A percentile compares a stretch with the other conserved stretches of the same genome.
Evolutionary conservation across 2,797 vertebrate genomes (phyloP).

Genomic region (Salarias fasciatus): DNA sequence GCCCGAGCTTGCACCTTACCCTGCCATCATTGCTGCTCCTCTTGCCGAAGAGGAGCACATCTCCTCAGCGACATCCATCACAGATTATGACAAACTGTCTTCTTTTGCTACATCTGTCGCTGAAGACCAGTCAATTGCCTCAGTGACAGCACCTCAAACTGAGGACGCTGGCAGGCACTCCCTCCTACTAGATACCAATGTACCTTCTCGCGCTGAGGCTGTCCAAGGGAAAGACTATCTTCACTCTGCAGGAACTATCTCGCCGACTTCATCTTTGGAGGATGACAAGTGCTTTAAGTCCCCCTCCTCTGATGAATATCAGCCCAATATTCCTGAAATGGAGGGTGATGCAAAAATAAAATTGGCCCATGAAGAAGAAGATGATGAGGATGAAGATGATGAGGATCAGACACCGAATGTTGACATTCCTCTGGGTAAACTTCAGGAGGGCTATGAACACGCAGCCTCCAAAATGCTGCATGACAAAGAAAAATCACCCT

Average conservation of each 20-base stretch:
- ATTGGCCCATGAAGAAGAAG: slow-evolving; percentile 80
- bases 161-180: slow-evolving; percentile 93
- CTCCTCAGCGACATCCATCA: slow-evolving; percentile 98
- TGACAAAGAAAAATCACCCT: slow-evolving; percentile 73
- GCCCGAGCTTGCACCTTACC: slow-evolving; percentile 86
- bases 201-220: slow-evolving; percentile 90
- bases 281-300: slow-evolving; percentile 99
- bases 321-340: slow-evolving; percentile 82
- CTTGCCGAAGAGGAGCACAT: slow-evolving; percentile 98
- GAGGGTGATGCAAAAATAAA: slow-evolving; percentile 78
- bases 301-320: slow-evolving; percentile 93
- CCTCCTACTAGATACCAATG: slow-evolving; percentile 91
- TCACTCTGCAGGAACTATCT: slow-evolving; percentile 97
- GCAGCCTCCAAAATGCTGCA: slow-evolving; percentile 77
- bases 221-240: slow-evolving; percentile 94
- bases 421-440: slow-evolving; percentile 86
- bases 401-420: slow-evolving; percentile 86
- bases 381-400: slow-evolving; percentile 89
- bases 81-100: slow-evolving; percentile 97
- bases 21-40: slow-evolving; percentile 92
- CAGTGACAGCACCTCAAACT: slow-evolving; percentile 93
- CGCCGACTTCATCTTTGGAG: slow-evolving; percentile 97
- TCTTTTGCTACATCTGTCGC: slow-evolving; percentile 97
- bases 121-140: slow-evolving; percentile 96
- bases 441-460: slow-evolving; percentile 82